These are phyloP conservation scores for Caenorhabditis auriculariae DNA, from an alignment of 2,888 invertebrate species.

Conservation along the genomic window DNA sequence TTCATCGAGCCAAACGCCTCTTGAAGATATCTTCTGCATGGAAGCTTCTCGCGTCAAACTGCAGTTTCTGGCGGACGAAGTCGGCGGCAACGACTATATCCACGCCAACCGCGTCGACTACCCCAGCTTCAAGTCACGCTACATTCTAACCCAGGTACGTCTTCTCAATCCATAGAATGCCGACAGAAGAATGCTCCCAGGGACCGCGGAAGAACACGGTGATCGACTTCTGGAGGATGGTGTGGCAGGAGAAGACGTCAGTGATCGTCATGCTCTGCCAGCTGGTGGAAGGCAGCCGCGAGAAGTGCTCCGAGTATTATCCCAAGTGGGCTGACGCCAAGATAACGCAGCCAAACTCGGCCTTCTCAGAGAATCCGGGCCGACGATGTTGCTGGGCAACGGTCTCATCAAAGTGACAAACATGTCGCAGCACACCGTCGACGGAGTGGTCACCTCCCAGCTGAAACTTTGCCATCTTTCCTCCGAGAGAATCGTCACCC, in stretches of 20 bases:
- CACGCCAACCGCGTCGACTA: slow-evolving; percentile 31
- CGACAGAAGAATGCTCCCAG: background rate
- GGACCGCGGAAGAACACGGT: slow-evolving; percentile 26
- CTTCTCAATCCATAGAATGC: background rate
- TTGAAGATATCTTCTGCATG: slow-evolving; percentile 30
- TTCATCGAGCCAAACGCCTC: no score
- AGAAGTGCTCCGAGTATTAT: slow-evolving; percentile 32
- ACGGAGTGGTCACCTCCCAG: slow-evolving; percentile 13
- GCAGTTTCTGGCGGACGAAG: slow-evolving; percentile 9
- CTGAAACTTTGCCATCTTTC: slow-evolving; percentile 9
- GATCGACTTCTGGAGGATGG: slow-evolving; percentile 35
- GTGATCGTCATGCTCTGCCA: slow-evolving; percentile 33
- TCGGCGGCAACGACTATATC: slow-evolving; percentile 16
- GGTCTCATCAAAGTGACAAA: no score
- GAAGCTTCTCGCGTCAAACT: slow-evolving; percentile 24
- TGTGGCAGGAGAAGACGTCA: slow-evolving; percentile 31
- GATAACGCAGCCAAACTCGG: no score
- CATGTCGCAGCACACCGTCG: no score
- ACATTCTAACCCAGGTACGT: slow-evolving; percentile 29
- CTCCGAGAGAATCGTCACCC: slow-evolving; percentile 14
- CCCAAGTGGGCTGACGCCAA: no score
- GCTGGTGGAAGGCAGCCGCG: slow-evolving; percentile 19
- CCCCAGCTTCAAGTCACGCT: slow-evolving; percentile 17
- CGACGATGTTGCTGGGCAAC: no score
- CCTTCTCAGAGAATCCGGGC: no score